These are phyloP conservation scores for Oenanthe melanoleuca DNA, from an alignment of 2,113 vertebrate species.

Conservation along the genomic window DNA sequence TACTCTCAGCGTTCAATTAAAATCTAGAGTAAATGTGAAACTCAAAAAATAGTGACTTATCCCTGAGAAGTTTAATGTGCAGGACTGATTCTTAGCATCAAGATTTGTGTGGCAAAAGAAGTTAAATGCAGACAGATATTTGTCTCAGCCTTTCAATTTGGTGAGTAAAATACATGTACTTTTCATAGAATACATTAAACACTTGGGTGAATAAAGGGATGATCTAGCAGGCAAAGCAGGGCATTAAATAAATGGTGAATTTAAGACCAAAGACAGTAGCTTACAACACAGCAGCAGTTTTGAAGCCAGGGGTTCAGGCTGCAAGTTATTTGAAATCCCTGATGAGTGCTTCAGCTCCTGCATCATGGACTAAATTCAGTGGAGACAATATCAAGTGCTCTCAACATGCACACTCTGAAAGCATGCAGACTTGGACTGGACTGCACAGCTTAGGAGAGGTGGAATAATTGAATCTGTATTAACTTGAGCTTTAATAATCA, in stretches of 20 bases:
- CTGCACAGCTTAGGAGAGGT: slow-evolving; percentile 61
- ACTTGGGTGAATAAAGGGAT: not conserved
- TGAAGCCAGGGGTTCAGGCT: not conserved
- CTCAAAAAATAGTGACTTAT: not conserved
- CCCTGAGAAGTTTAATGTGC: not conserved
- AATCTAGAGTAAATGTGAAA: not conserved
- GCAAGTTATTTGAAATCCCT: not conserved
- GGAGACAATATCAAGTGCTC: slow-evolving; percentile 71
- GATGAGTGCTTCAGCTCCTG: slow-evolving; percentile 60
- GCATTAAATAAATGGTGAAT: not conserved
- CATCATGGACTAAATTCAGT: slow-evolving; percentile 75
- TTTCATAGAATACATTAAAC: not conserved
- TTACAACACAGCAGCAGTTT: not conserved
- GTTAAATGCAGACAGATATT: not conserved
- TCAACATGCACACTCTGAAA: slow-evolving; percentile 65
- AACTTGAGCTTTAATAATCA: slow-evolving; percentile 68
- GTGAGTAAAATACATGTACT: not conserved
- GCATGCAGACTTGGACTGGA: slow-evolving; percentile 63
- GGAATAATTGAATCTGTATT: slow-evolving; percentile 68
- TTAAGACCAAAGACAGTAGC: not conserved
- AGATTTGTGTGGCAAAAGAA: not conserved
- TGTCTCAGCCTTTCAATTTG: not conserved
- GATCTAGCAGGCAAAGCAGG: not conserved
- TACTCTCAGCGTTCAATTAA: not conserved
- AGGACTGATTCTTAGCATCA: not conserved